These are phyloP conservation scores for Phaonia tiefii DNA, from an alignment of 2,888 invertebrate genomes.

Conservation along the genomic window DNA sequence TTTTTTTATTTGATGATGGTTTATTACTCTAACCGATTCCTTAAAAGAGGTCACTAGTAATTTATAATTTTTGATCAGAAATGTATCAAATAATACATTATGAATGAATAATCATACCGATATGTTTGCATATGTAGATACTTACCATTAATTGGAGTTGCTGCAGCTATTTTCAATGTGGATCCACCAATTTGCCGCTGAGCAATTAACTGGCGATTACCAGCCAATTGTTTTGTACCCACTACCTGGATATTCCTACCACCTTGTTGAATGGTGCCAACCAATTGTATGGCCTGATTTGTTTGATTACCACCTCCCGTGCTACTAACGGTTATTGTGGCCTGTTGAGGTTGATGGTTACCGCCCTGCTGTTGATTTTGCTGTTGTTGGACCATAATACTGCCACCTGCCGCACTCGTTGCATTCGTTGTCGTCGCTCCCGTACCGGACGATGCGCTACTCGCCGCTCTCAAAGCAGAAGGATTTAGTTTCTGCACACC, in stretches of 20 bases:
- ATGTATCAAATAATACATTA: not conserved
- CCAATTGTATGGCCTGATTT: constrained; percentile 74
- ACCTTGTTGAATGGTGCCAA: constrained; percentile 78
- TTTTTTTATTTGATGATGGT: no score
- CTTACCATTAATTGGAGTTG: constrained; percentile 77
- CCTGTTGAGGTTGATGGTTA: constrained; percentile 66
- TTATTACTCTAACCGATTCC: no score
- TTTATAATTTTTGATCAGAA: no score
- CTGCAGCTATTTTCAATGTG: constrained; percentile 77
- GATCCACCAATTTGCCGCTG: constrained; percentile 79
- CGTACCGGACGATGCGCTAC: constrained; percentile 65
- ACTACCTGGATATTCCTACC: constrained; percentile 79
- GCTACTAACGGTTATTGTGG: constrained; percentile 65
- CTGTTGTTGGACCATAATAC: constrained; percentile 70
- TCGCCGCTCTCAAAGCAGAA: constrained; percentile 79
- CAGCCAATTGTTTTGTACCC: constrained; percentile 76
- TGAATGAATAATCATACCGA: not conserved
- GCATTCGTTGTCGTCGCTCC: constrained; percentile 59
- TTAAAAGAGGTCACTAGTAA: no score
- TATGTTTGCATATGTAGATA: constrained; percentile 2
- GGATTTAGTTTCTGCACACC: constrained; percentile 83
- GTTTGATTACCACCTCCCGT: constrained; percentile 51
- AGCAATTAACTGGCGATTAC: constrained; percentile 75
- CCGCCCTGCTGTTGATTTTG: constrained; percentile 67
- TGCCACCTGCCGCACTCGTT: constrained; percentile 69